Evolutionary conservation across 2,113 vertebrate genomes (phyloP).

Genomic region (Rhinolophus sinicus): DNA sequence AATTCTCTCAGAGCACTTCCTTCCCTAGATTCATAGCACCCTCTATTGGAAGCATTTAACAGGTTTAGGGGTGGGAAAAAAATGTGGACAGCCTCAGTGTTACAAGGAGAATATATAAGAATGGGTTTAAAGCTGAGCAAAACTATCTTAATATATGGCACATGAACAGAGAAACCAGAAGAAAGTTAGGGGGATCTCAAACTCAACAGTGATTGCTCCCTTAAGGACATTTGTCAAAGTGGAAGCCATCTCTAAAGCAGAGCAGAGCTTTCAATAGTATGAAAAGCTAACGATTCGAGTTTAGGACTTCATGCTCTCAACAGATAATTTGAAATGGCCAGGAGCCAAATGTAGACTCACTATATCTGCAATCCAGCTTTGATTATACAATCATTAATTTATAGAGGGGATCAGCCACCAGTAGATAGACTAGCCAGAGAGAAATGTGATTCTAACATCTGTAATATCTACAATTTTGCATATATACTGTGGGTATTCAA

Average conservation of each 20-base stretch:
- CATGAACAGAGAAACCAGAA: background rate
- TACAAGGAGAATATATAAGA: background rate
- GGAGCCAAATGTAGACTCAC: background rate
- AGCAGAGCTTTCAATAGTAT: background rate
- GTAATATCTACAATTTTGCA: background rate
- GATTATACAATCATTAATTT: background rate
- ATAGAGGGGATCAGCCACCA: background rate
- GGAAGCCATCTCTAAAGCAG: background rate
- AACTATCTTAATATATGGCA: background rate
- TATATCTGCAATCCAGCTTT: background rate
- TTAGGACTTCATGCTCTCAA: background rate
- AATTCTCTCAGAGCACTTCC: background rate
- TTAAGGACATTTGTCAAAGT: background rate
- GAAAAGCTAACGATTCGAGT: background rate
- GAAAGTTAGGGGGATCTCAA: background rate
- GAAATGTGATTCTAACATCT: background rate
- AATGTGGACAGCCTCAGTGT: background rate
- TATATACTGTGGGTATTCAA: background rate
- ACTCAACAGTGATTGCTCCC: background rate
- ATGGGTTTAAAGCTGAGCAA: background rate
- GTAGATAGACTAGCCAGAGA: background rate
- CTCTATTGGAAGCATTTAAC: background rate
- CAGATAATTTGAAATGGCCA: background rate
- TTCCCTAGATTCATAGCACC: constrained; percentile 54
- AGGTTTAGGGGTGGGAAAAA: background rate